These are phyloP conservation scores for Brachyistius frenatus DNA, from an alignment of 2,113 vertebrate species.

Conservation along the genomic window DNA sequence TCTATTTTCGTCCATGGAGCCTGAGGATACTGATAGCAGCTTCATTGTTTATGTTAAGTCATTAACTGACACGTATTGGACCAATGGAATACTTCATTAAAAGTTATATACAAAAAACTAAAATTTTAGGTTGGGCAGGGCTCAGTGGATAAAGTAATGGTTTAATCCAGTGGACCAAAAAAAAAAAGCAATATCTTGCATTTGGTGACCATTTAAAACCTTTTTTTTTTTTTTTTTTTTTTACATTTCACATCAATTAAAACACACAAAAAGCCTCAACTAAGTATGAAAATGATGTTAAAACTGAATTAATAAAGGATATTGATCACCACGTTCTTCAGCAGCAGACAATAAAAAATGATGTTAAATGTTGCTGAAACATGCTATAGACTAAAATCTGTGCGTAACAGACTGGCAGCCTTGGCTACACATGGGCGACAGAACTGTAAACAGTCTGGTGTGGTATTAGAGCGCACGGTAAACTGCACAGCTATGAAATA, in stretches of 20 bases:
- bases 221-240: no score
- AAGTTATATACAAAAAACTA: constrained; percentile 10
- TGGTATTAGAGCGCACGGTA: constrained; percentile 57
- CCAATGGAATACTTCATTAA: constrained; percentile 13
- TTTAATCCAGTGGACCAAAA: no score
- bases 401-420: constrained; percentile 69
- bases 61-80: constrained; percentile 23
- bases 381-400: constrained; percentile 32
- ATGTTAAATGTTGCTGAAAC: constrained; percentile 46
- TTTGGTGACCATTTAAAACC: no score
- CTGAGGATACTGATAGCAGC: no score
- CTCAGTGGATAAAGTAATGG: no score
- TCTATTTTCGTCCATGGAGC: not conserved
- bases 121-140: no score
- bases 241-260: no score
- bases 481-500: constrained; percentile 30
- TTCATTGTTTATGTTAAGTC: not conserved
- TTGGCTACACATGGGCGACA: constrained; percentile 75
- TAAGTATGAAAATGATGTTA: no score
- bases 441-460: constrained; percentile 79
- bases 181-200: no score
- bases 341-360: not conserved
- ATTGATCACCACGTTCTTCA: not conserved
- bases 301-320: no score
- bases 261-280: no score